Conservation (phyloP, 2,113 vertebrate species). For the Phaetusa simplex region DNA sequence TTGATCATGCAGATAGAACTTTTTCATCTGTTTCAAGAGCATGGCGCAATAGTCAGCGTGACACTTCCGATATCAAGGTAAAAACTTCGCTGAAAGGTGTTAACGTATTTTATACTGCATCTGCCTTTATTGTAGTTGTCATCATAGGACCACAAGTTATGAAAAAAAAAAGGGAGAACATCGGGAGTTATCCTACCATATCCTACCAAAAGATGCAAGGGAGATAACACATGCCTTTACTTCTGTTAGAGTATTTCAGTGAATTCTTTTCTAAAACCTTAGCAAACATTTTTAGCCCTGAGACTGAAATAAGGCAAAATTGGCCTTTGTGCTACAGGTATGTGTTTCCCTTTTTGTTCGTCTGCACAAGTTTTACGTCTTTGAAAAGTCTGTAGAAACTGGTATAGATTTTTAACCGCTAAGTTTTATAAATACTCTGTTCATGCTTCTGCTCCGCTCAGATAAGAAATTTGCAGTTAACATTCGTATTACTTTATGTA, state of each 20-base stretch:
- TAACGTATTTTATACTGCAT: not conserved
- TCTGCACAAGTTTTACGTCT: not conserved
- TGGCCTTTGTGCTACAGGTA: not conserved
- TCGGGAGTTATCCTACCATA: not conserved
- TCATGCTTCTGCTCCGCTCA: not conserved
- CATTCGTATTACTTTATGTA: not conserved
- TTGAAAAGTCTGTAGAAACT: not conserved
- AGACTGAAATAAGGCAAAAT: not conserved
- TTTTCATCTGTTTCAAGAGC: conserved; percentile 95
- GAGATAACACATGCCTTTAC: not conserved
- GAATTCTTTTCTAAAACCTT: not conserved
- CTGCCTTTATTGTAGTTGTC: not conserved
- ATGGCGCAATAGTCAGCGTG: conserved; percentile 97
- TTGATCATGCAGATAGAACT: conserved; percentile 96
- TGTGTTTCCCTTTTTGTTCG: not conserved
- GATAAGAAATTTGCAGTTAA: not conserved
- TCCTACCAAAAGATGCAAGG: not conserved
- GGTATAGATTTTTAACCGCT: not conserved
- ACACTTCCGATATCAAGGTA: conserved; percentile 99
- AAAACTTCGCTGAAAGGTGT: not conserved
- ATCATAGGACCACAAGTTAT: too few relatives aligned
- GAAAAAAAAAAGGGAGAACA: not conserved
- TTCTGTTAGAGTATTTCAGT: not conserved
- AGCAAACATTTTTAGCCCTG: not conserved
- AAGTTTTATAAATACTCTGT: not conserved